phyloP scores from a whole-genome alignment of 2,113 vertebrate species.

The Siphamia tubifer region DNA sequence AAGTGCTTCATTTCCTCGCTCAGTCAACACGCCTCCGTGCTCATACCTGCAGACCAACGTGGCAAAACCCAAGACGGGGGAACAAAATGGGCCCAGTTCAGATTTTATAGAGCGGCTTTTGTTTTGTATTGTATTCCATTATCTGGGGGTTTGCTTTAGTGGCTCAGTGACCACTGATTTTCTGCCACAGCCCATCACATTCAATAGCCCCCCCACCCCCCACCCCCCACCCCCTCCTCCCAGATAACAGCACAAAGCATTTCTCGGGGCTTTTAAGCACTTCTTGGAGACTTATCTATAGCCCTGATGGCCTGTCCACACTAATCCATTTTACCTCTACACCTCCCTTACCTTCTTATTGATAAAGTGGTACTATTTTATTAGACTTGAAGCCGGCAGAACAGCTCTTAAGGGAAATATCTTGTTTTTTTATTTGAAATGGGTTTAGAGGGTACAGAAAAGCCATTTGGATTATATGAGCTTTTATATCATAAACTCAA shows the following conservation, averaged over 20 bases:
- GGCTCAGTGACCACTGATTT: slow-evolving; percentile 90
- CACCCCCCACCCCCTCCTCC: slow-evolving; percentile 69
- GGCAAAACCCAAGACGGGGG: slow-evolving; percentile 18
- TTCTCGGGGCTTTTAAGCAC: slow-evolving; percentile 89
- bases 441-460: slow-evolving; percentile 61
- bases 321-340: slow-evolving; percentile 87
- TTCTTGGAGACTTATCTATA: slow-evolving; percentile 84
- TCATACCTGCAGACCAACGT: slow-evolving; percentile 23
- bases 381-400: slow-evolving; percentile 82
- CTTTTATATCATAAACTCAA: slow-evolving; percentile 61
- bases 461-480: slow-evolving; percentile 54
- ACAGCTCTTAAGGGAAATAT: slow-evolving; percentile 82
- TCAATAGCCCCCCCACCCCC: slow-evolving; percentile 78
- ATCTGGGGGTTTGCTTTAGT: slow-evolving; percentile 73
- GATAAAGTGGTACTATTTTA: slow-evolving; percentile 84
- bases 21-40: neutral
- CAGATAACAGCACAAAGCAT: slow-evolving; percentile 85
- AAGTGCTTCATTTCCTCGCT: slow-evolving; percentile 21
- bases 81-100: slow-evolving; percentile 68
- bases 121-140: slow-evolving; percentile 73
- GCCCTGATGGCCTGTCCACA: slow-evolving; percentile 85
- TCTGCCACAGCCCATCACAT: slow-evolving; percentile 89
- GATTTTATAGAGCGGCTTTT: slow-evolving; percentile 72
- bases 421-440: slow-evolving; percentile 75
- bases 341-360: slow-evolving; percentile 82